Conservation (phyloP, 2,797 vertebrate genomes). For the Enteromius mattozi region DNA sequence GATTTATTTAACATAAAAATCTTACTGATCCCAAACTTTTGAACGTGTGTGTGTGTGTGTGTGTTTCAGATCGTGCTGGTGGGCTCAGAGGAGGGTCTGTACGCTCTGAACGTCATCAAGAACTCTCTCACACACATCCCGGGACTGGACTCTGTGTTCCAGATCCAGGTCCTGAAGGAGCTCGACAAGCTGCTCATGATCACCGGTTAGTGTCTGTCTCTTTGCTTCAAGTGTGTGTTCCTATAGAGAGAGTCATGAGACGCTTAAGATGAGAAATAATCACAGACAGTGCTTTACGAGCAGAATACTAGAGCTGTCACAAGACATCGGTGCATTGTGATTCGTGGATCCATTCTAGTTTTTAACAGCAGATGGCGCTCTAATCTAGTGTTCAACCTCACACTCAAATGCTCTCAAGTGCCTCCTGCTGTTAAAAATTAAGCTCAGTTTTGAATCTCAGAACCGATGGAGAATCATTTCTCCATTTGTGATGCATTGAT, state of each 20-base stretch:
- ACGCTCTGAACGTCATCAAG: conserved; percentile 96
- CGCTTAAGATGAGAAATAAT: neutral
- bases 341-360: neutral
- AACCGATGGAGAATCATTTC: no score
- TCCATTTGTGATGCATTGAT: no score
- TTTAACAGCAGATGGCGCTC: no score
- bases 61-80: conserved; percentile 90
- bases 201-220: conserved; percentile 81
- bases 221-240: neutral
- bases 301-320: neutral
- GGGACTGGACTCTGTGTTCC: conserved; percentile 94
- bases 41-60: neutral
- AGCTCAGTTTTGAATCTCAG: no score
- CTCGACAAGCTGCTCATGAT: conserved; percentile 98
- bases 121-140: conserved; percentile 96
- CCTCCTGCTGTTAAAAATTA: no score
- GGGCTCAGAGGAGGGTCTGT: conserved; percentile 97
- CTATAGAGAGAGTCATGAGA: neutral
- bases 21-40: no score
- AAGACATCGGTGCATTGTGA: neutral
- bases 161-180: conserved; percentile 97
- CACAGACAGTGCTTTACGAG: neutral
- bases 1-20: no score
- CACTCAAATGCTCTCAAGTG: no score
- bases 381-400: no score